phyloP scores from a whole-genome alignment of 2,888 invertebrate genomes.

The Drosophila merina region DNA sequence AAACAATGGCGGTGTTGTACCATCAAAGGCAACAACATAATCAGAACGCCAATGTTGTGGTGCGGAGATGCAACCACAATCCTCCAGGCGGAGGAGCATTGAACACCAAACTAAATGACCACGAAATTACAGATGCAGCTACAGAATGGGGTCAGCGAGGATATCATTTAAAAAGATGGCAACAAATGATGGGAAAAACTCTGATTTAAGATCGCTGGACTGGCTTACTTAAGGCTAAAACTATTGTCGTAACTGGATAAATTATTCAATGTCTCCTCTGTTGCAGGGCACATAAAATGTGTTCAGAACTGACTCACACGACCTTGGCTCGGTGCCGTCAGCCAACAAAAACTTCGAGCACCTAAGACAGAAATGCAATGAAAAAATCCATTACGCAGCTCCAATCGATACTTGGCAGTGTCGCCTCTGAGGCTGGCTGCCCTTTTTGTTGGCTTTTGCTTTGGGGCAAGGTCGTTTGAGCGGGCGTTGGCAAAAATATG shows the following conservation, averaged over 20 bases:
- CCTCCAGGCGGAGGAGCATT: constrained; percentile 43
- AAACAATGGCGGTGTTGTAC: constrained; percentile 68
- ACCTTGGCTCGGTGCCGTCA: constrained; percentile 27
- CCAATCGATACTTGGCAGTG: constrained; percentile 66
- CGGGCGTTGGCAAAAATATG: constrained; percentile 12
- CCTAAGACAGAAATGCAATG: constrained; percentile 15
- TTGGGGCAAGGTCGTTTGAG: constrained; percentile 41
- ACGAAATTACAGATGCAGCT: constrained; percentile 60
- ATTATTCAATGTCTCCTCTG: not conserved
- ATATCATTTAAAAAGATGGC: constrained; percentile 7
- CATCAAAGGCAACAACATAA: constrained; percentile 68
- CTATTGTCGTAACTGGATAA: not conserved
- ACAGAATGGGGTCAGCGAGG: constrained; percentile 11
- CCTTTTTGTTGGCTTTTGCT: constrained; percentile 6
- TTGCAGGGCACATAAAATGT: not conserved
- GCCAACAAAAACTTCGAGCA: constrained; percentile 9
- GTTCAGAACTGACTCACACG: constrained; percentile 15
- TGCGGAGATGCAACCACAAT: constrained; percentile 39
- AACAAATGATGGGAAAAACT: no score
- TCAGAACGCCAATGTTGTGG: constrained; percentile 41
- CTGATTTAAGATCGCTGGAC: no score
- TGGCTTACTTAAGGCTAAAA: not conserved
- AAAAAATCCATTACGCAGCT: constrained; percentile 47
- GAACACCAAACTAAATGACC: constrained; percentile 60
- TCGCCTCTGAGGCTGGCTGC: constrained; percentile 17